Evolutionary conservation across 2,113 vertebrate species (phyloP).

Genomic region (Collichthys lucidus): DNA sequence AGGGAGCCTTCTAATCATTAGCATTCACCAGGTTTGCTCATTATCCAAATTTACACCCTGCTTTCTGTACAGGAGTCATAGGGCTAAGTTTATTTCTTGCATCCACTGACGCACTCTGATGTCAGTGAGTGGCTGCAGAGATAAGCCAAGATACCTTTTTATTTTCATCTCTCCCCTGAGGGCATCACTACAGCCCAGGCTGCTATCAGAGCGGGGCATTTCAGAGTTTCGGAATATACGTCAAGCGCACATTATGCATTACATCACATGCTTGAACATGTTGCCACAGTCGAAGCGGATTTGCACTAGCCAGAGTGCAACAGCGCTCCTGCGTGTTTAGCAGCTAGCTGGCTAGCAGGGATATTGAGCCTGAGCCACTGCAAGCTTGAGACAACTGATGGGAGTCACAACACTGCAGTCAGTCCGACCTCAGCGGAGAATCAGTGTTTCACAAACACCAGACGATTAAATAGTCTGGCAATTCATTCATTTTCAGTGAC

Average conservation of each 20-base stretch:
- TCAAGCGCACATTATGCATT: conserved; percentile 38
- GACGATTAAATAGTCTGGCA: background rate
- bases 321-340: background rate
- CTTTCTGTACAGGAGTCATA: conserved; percentile 17
- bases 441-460: background rate
- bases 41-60: conserved; percentile 20
- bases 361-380: background rate
- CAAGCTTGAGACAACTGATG: background rate
- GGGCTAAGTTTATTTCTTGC: conserved; percentile 16
- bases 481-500: background rate
- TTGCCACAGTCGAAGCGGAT: conserved; percentile 17
- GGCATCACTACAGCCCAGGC: conserved; percentile 8
- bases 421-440: conserved; percentile 2
- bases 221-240: conserved; percentile 9
- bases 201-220: conserved; percentile 18
- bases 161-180: conserved; percentile 19
- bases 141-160: conserved; percentile 13
- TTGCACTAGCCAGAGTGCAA: conserved; percentile 4
- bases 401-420: background rate
- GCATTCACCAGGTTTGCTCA: conserved; percentile 22
- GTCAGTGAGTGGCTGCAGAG: conserved; percentile 24
- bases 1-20: conserved; percentile 11
- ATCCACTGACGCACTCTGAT: conserved; percentile 22
- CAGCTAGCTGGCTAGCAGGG: background rate
- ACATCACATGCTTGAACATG: conserved; percentile 61